Evolutionary conservation across 2,888 invertebrate species (phyloP).

Genomic region (Boloria selene): DNA sequence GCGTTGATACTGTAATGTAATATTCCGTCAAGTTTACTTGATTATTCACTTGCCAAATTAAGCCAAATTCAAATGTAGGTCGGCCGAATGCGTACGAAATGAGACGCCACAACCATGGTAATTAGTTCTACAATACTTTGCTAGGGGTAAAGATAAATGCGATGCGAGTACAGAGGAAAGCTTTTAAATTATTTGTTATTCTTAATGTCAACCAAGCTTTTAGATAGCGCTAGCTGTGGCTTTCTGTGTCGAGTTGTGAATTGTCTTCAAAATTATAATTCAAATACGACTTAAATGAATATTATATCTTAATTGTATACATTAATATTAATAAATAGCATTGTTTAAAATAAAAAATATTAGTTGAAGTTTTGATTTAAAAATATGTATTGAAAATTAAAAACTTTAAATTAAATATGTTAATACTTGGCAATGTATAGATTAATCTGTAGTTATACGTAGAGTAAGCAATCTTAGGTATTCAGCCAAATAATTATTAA

Average conservation of each 20-base stretch:
- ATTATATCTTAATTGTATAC: too few relatives aligned
- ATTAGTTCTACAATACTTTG: slow-evolving; percentile 36
- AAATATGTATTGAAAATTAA: too few relatives aligned
- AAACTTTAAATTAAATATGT: too few relatives aligned
- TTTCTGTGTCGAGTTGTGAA: neutral
- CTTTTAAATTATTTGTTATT: slow-evolving; percentile 49
- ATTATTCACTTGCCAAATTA: slow-evolving; percentile 29
- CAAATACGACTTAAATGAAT: too few relatives aligned
- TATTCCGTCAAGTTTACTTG: slow-evolving; percentile 32
- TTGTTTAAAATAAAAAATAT: too few relatives aligned
- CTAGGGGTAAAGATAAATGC: slow-evolving; percentile 27
- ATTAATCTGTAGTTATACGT: too few relatives aligned
- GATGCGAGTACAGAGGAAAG: slow-evolving; percentile 42
- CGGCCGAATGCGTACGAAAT: slow-evolving; percentile 31
- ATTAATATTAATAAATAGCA: too few relatives aligned
- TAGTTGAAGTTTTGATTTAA: too few relatives aligned
- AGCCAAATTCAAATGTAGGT: slow-evolving; percentile 32
- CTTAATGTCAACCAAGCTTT: slow-evolving; percentile 32
- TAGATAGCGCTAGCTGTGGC: slow-evolving; percentile 14
- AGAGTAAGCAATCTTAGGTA: too few relatives aligned
- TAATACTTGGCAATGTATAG: too few relatives aligned
- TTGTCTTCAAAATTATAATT: too few relatives aligned
- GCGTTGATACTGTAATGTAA: slow-evolving; percentile 23
- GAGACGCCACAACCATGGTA: slow-evolving; percentile 28
- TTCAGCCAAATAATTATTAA: too few relatives aligned